Evolutionary conservation across 2,888 invertebrate genomes (phyloP).

Genomic region (Pasiphila rectangulata): DNA sequence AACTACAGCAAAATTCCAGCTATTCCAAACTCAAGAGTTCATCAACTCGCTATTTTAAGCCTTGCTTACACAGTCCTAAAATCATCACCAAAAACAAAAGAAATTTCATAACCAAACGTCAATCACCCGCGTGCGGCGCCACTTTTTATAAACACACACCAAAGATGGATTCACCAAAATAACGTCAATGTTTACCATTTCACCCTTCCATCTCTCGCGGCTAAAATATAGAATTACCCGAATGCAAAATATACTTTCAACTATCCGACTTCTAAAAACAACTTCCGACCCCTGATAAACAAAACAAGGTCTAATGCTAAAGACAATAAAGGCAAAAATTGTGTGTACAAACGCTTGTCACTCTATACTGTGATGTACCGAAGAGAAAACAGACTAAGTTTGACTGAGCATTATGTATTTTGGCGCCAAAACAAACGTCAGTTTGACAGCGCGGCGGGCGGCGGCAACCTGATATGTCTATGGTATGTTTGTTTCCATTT

Average conservation of each 20-base stretch:
- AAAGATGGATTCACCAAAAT: slow-evolving; percentile 77
- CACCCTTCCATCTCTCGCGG: slow-evolving; percentile 76
- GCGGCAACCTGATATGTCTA: slow-evolving; percentile 74
- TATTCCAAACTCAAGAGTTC: slow-evolving; percentile 21
- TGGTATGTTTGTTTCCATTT: slow-evolving; percentile 73
- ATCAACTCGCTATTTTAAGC: slow-evolving; percentile 30
- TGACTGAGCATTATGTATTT: slow-evolving; percentile 79
- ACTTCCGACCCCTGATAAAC: slow-evolving; percentile 10
- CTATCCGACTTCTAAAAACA: slow-evolving; percentile 27
- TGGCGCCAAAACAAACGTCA: slow-evolving; percentile 81
- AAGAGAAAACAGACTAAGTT: slow-evolving; percentile 77
- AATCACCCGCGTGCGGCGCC: slow-evolving; percentile 69
- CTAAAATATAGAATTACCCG: slow-evolving; percentile 78
- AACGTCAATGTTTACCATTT: slow-evolving; percentile 76
- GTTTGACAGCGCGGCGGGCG: slow-evolving; percentile 79
- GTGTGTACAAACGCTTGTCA: slow-evolving; percentile 45
- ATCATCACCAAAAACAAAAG: slow-evolving; percentile 37
- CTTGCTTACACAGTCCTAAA: slow-evolving; percentile 31
- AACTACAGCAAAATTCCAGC: background rate
- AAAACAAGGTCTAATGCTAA: slow-evolving; percentile 47
- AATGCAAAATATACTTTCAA: slow-evolving; percentile 47
- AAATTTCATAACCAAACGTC: slow-evolving; percentile 64
- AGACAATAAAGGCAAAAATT: slow-evolving; percentile 24
- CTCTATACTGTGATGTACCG: slow-evolving; percentile 69
- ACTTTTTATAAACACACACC: slow-evolving; percentile 69